phyloP scores from a whole-genome alignment of 2,888 invertebrate species.

The Patella caerulea region DNA sequence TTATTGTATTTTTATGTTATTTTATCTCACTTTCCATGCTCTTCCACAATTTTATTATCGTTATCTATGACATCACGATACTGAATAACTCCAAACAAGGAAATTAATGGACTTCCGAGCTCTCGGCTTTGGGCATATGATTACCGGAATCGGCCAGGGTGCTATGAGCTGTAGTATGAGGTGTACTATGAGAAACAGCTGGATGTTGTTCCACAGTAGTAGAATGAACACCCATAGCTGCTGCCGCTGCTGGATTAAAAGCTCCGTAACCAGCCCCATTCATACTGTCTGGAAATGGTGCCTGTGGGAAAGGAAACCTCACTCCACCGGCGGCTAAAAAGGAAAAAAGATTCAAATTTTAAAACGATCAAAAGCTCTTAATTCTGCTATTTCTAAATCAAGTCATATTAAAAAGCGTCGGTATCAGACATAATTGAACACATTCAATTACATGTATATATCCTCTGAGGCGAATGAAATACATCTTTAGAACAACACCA shows the following conservation, averaged over 20 bases:
- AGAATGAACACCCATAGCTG: slow-evolving; percentile 60
- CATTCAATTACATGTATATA: no score
- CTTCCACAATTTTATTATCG: slow-evolving; percentile 2
- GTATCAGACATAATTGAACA: no score
- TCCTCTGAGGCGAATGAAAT: no score
- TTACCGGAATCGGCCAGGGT: slow-evolving; percentile 59
- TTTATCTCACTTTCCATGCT: not conserved
- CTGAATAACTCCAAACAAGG: not conserved
- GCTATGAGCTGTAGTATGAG: slow-evolving; percentile 59
- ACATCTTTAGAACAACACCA: no score
- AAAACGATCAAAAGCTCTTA: no score
- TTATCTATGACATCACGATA: slow-evolving; percentile 6
- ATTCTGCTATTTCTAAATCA: no score
- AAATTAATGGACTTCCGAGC: slow-evolving; percentile 49
- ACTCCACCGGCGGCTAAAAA: slow-evolving; percentile 41
- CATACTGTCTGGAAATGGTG: slow-evolving; percentile 57
- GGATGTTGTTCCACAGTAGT: slow-evolving; percentile 63
- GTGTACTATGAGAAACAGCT: slow-evolving; percentile 55
- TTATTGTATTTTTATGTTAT: no score
- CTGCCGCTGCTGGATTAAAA: slow-evolving; percentile 58
- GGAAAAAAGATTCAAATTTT: no score
- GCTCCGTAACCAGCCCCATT: slow-evolving; percentile 61
- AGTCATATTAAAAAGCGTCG: no score
- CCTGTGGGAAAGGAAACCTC: slow-evolving; percentile 45
- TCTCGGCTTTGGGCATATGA: slow-evolving; percentile 60